Base-by-base conservation (phyloP, 2,113 vertebrate species). In the Lepisosteus oculatus region DNA sequence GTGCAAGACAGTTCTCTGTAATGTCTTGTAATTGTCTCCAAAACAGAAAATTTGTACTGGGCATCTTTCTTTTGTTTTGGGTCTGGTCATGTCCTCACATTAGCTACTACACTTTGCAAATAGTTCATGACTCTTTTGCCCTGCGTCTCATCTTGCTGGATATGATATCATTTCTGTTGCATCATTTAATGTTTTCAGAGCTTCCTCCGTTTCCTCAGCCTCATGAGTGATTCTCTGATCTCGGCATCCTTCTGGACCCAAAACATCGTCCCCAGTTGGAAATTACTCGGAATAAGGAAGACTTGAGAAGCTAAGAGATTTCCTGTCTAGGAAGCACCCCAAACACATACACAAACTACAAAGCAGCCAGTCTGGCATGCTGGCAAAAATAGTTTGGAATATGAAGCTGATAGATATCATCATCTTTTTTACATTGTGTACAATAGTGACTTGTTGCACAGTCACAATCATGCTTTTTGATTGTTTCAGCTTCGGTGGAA, bases 161-260 rank as follows among this genome's bases (percentile, higher is more conserved):
- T 65, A 51, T 14, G 63, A 76, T 76, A 65, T 2, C n/a, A 68
- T 59, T 43, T 43, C 9, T 3, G 57, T 55, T 69, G 56, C 78
- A 81, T 78, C 71, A 78, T 65, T 78, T 83, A 43, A 77, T 76
- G 63, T 61, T 77, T 71, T 66, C 57, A 72, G 9, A 9, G 65
- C 67, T 77, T 81, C 75, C 71, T 64, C 68, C 63, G 63, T 71
- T 79, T 82, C 77, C 77, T 78, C 64, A 75, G 75, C 65, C 73
- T 72, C 77, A 65, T 65, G 57, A 76, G 61, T 76, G 67, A 78
- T 75, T 65, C 62, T 80, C 70, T 55, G 69, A 74, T 47, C 68
- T 74, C 59, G 70, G 66, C 75, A 74, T 80, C 65, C 57, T 77
- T 55, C 71, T 41, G 64, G 72, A 42, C 66, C 71, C 11, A 7